These are phyloP conservation scores for Onychomys leucogaster DNA, from an alignment of 2,797 vertebrate species.

Conservation along the genomic window DNA sequence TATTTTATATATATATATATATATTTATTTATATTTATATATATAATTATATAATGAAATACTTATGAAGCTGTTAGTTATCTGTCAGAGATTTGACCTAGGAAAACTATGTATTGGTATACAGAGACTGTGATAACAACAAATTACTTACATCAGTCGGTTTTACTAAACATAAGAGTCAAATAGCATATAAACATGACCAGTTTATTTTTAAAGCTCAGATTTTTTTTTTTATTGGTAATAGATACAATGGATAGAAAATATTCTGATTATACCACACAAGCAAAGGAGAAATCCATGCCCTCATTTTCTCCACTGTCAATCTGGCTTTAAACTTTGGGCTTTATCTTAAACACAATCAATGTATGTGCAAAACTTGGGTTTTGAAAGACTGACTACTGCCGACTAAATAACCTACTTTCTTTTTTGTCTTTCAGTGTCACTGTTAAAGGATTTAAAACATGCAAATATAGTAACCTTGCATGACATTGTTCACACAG, in stretches of 20 bases:
- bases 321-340: conserved; percentile 28
- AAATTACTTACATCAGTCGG: not conserved
- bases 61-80: conserved; percentile 26
- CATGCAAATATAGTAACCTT: conserved; percentile 99
- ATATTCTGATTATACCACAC: not conserved
- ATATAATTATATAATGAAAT: conserved; percentile 53
- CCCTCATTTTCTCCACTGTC: not conserved
- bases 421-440: conserved; percentile 91
- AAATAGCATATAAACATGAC: conserved; percentile 1
- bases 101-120: conserved; percentile 4
- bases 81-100: too few species aligned
- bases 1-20: too few species aligned
- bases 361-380: not conserved
- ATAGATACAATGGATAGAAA: not conserved
- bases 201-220: conserved; percentile 28
- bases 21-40: too few species aligned
- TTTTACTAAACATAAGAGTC: not conserved
- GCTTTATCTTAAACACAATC: conserved; percentile 26
- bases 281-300: not conserved
- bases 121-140: not conserved
- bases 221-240: not conserved
- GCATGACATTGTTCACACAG: conserved; percentile 99
- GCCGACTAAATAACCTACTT: conserved; percentile 62
- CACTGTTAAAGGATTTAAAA: conserved; percentile 98
- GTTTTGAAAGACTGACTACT: conserved; percentile 55